Evolutionary conservation across 2,888 invertebrate species (phyloP), one percentile per base, ranked within the genome.

Genomic region (Acleris literana): DNA sequence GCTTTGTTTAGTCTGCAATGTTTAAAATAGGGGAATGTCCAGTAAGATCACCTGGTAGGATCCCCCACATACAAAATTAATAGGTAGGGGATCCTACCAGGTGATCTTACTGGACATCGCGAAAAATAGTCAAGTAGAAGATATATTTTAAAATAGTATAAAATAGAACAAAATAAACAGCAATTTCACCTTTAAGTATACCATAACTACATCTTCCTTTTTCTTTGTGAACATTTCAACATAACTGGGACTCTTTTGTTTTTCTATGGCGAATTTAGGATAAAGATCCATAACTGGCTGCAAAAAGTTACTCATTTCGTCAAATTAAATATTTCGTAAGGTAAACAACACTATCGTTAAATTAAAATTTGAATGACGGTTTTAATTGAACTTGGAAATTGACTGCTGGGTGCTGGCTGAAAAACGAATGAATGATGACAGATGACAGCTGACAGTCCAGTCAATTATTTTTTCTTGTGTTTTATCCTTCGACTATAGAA

Each of bases 161-260:
- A n/a, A n/a, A 18, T 54, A 17, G n/a, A 7, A n/a, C 0, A 5
- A n/a, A 17, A 46, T 9, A n/a, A 46, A n/a, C 46, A 17, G 2
- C 7, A 46, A 11, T 2, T 65, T 69, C 79, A 90, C 90, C 82
- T 88, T 90, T 1, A 77, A 75, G 65, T 78, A 85, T 56, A 85
- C 86, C 62, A 91, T 68, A 20, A 87, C 70, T 33, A 90, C 73
- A 66, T 92, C 90, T 63, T 70, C 75, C 49, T 73, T 78, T 63
- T 68, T 76, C 80, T 85, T 88, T 18, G 85, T 82, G 64, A 83
- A 90, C 78, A 92, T 89, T 80, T 84, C 78, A 3, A 92, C 82
- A 75, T 92, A 93, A 72, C 83, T 91, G 1, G 92, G 88, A 67
- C 82, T 80, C 63, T 73, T 72, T 76, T 87, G 87, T 77, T 84